phyloP scores from a whole-genome alignment of 2,113 vertebrate species.

The Spea bombifrons region DNA sequence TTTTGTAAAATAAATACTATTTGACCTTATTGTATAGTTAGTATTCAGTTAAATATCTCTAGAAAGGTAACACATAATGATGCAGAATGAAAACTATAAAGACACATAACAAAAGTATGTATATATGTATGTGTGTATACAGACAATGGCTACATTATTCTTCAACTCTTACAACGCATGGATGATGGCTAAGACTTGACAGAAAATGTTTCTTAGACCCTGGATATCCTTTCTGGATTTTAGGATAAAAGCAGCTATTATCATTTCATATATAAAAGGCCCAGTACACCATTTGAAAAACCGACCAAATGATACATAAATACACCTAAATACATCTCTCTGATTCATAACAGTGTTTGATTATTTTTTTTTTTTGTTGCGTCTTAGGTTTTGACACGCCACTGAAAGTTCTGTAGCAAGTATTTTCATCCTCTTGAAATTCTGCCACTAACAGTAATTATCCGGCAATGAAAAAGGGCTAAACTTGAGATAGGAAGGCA shows the following conservation, averaged over 20 bases:
- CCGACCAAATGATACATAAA: slow-evolving; percentile 47
- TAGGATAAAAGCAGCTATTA: slow-evolving; percentile 30
- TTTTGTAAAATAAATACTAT: no score
- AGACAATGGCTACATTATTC: slow-evolving; percentile 4
- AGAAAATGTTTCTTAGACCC: slow-evolving; percentile 29
- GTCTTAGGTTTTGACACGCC: slow-evolving; percentile 45
- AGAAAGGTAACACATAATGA: no score
- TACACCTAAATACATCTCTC: slow-evolving; percentile 40
- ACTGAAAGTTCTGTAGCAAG: slow-evolving; percentile 43
- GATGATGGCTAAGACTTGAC: slow-evolving; percentile 35
- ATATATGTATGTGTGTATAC: background rate
- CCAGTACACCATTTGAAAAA: slow-evolving; percentile 21
- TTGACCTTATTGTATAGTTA: no score
- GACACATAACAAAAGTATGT: no score
- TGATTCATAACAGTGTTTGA: slow-evolving; percentile 45
- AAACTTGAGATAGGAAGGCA: slow-evolving; percentile 47
- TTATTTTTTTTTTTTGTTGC: slow-evolving; percentile 44
- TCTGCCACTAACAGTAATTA: slow-evolving; percentile 44
- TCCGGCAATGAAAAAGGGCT: slow-evolving; percentile 49
- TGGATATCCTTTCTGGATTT: slow-evolving; percentile 33
- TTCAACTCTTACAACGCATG: slow-evolving; percentile 21
- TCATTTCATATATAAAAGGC: slow-evolving; percentile 37
- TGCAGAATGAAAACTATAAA: no score
- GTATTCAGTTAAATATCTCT: no score
- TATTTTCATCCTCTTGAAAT: slow-evolving; percentile 45